Conservation (phyloP, 2,113 vertebrate species). For the Paradoxurus hermaphroditus region DNA sequence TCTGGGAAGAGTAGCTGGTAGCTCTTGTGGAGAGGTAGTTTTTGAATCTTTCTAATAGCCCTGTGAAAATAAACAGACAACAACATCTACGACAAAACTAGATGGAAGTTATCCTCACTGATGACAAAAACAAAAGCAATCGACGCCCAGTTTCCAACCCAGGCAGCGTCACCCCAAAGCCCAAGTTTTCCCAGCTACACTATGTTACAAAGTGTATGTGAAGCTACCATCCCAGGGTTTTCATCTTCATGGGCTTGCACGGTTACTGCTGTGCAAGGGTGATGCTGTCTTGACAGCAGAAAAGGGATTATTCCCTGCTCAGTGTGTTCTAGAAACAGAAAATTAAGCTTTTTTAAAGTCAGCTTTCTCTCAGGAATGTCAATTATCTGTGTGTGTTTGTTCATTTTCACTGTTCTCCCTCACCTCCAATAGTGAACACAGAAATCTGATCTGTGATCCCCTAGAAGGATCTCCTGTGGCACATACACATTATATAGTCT, state of each 20-base stretch:
- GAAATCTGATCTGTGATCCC: too few species aligned
- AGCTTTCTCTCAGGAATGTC: background rate
- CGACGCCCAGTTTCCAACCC: background rate
- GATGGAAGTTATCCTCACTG: background rate
- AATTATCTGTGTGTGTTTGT: background rate
- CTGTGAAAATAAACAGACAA: background rate
- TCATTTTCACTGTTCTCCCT: background rate
- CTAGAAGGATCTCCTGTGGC: background rate
- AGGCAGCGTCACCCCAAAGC: background rate
- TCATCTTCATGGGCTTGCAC: background rate
- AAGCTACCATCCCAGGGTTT: background rate
- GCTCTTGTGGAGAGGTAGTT: background rate
- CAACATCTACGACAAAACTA: background rate
- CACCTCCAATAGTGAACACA: background rate
- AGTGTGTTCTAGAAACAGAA: background rate
- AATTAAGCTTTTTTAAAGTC: background rate
- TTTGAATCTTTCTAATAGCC: background rate
- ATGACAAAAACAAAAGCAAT: background rate
- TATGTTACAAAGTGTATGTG: too few species aligned
- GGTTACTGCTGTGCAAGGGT: background rate
- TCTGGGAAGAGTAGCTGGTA: background rate
- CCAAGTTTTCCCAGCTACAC: background rate
- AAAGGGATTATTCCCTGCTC: background rate
- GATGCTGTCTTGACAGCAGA: background rate
- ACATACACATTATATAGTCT: background rate